Base-by-base conservation (phyloP, 2,113 vertebrate genomes). In the Stigmatopora nigra region DNA sequence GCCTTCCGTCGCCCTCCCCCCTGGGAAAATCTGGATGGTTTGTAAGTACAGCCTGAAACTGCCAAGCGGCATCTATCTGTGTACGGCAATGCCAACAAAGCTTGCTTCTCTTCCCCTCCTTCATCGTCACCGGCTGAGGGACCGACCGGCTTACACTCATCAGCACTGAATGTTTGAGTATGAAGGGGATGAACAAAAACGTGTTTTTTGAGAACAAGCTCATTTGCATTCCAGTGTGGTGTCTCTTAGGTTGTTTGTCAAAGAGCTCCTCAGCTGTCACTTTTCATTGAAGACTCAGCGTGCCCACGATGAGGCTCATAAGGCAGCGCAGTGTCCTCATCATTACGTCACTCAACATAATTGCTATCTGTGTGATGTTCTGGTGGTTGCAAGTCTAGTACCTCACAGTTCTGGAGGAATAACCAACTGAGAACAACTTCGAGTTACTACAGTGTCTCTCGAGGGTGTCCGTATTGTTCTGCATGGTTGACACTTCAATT, bases 171-270 rank as follows among this genome's bases (percentile, higher is more conserved):
- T 20, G 45, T 1, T 10, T 17, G 69, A 61, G 38, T 20, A 44
- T 22, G 48, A 45, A 61, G 36, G n/a, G 52, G 62, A 76, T 49
- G 67, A 78, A 75, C 13, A n/a, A 20, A 49, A 58, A 25, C 14
- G 56, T 59, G 55, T 68, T 60, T 75, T 75, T 69, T 16, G 14
- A 41, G 49, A 65, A 65, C 57, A 49, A 70, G 57, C 35, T 8
- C 57, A 79, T 86, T 82, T 78, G 72, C 73, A 83, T 82, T 82
- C 80, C 58, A 55, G 58, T 35, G 64, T 20, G 5, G 68, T 61
- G 63, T 19, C 41, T 78, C 35, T 36, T 68, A 35, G 65, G 67
- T 74, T 72, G 72, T 72, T 77, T 76, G 69, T 78, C 70, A 69
- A 51, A 71, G 70, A 51, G 70, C 36, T 72, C 46, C 66, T 51